Evolutionary conservation across 2,113 vertebrate genomes (phyloP).

Genomic region (Apteryx owenii): DNA sequence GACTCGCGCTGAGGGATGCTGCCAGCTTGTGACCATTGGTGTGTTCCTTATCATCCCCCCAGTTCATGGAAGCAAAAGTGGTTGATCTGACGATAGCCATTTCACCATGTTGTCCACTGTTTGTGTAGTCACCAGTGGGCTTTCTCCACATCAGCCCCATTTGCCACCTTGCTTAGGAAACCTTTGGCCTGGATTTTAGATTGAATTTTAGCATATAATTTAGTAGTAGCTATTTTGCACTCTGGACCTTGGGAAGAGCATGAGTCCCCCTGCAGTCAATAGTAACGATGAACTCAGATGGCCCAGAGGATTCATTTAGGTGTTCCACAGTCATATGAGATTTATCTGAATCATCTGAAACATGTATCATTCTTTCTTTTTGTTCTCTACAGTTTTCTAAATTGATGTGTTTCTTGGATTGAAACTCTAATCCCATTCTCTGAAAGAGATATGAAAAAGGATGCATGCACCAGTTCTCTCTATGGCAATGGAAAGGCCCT

Average conservation of each 20-base stretch:
- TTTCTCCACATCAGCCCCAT: not conserved
- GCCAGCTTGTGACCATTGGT: not conserved
- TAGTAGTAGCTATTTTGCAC: not conserved
- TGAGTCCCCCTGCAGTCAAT: not conserved
- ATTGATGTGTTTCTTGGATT: not conserved
- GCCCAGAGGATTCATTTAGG: not conserved
- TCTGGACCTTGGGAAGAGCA: not conserved
- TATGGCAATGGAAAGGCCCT: not conserved
- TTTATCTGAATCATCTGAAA: not conserved
- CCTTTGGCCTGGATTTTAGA: not conserved
- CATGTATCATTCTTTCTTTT: not conserved
- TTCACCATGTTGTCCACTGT: rapidly evolving
- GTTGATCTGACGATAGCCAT: rapidly evolving
- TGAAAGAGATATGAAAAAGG: not conserved
- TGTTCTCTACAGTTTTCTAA: not conserved
- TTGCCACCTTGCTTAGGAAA: not conserved
- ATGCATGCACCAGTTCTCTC: rapidly evolving
- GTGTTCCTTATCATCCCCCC: not conserved
- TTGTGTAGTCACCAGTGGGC: not conserved
- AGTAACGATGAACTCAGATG: not conserved
- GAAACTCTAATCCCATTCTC: not conserved
- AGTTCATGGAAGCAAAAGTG: not conserved
- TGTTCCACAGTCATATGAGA: not conserved
- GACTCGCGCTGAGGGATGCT: not conserved
- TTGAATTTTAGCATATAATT: not conserved